Evolutionary conservation across 2,797 vertebrate genomes (phyloP).

Genomic region (Pipistrellus kuhlii): DNA sequence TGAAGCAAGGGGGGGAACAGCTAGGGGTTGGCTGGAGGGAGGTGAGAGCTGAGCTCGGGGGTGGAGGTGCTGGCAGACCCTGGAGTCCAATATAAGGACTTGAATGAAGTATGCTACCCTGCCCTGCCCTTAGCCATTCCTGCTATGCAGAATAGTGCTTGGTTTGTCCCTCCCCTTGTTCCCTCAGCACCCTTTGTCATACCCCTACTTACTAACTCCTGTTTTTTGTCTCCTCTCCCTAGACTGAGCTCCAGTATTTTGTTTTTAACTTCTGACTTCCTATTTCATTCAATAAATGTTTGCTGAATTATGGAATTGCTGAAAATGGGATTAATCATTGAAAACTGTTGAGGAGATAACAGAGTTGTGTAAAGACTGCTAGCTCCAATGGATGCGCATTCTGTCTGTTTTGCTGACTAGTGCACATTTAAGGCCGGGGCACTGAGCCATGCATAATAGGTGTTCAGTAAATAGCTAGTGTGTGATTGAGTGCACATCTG

Average conservation of each 20-base stretch:
- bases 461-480: neutral
- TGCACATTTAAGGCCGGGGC: neutral
- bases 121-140: neutral
- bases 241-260: neutral
- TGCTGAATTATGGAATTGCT: constrained; percentile 1
- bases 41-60: neutral
- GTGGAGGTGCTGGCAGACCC: neutral
- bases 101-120: neutral
- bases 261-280: neutral
- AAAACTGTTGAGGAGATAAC: neutral
- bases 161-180: neutral
- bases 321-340: neutral
- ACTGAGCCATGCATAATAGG: neutral
- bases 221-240: neutral
- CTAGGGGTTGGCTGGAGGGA: neutral
- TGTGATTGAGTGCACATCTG: neutral
- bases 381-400: neutral
- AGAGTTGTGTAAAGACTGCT: neutral
- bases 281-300: constrained; percentile 15
- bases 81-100: neutral
- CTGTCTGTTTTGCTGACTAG: neutral
- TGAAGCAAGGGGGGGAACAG: neutral
- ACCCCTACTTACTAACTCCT: neutral
- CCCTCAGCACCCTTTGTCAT: neutral
- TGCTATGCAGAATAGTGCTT: neutral